Evolutionary conservation across 2,113 vertebrate genomes (phyloP), one percentile per base, ranked within the genome.

Genomic region (Chaenocephalus aceratus): DNA sequence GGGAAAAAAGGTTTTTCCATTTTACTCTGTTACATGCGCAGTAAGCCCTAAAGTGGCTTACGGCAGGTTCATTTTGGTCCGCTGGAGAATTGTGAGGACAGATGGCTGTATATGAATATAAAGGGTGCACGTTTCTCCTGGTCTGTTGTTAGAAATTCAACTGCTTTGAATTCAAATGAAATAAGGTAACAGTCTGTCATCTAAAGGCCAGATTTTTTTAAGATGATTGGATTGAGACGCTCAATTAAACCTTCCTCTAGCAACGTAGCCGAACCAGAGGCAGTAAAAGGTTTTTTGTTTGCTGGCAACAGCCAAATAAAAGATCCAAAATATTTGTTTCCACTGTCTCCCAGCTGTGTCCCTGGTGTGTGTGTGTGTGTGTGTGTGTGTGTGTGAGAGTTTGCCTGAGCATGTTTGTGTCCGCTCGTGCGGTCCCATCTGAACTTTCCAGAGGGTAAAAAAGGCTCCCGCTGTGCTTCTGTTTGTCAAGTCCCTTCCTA

Each of bases 381-480:
- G 10, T 44, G 30, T 26, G 6, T 63, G 58, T 72, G 1, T 64
- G 30, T 41, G 56, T 70, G 30, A 48, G 48, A 49, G 69, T 23
- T 16, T 69, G 52, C 49, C 7, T 58, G 84, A 14, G 67, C 69
- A 30, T 3, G 21, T 73, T 54, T 77, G 41, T 8, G 34, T 79
- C 51, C 72, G 74, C 65, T 79, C 23, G 44, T 54, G 26, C 66
- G 78, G 88, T 87, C 83, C 84, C 88, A 87, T 81, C 83, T 86
- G 87, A 92, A 86, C 83, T 86, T 81, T 89, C 76, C 81, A 82
- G 79, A 82, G 82, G 86, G 81, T 79, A 84, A 67, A 78, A 75
- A 34, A 83, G 57, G 63, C 83, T 89, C 82, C 82, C 69, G 74
- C 85, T 88, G 83, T 48, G 82, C 65, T 83, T 51, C 54, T 65